Conservation (phyloP, 2,888 invertebrate species). For the Heteromyza rotundicornis region DNA sequence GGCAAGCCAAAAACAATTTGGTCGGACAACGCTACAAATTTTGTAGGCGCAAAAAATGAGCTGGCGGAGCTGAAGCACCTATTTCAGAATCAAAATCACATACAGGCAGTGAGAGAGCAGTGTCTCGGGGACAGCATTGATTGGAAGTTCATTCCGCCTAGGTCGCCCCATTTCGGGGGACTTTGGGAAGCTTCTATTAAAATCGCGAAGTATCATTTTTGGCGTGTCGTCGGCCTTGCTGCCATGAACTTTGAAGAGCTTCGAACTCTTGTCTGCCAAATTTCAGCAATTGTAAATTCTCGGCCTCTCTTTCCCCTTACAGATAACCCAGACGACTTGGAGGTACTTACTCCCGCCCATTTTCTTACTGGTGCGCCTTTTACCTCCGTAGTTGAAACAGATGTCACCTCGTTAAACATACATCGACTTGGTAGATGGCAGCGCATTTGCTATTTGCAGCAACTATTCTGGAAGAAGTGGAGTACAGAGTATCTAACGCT, state of each 20-base stretch:
- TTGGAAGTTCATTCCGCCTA: slow-evolving; percentile 21
- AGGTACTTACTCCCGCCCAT: neutral
- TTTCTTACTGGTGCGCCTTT: neutral
- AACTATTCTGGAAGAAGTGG: neutral
- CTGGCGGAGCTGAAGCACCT: slow-evolving; percentile 4
- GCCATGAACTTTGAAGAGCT: slow-evolving; percentile 8
- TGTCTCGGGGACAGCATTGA: slow-evolving; percentile 6
- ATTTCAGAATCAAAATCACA: slow-evolving; percentile 6
- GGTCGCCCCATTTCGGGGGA: slow-evolving; percentile 17
- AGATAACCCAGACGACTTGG: slow-evolving; percentile 9
- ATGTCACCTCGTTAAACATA: neutral
- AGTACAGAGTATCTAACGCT: neutral
- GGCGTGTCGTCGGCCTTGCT: neutral
- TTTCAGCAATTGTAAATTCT: slow-evolving; percentile 15
- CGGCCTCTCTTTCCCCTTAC: slow-evolving; percentile 9
- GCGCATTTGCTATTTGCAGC: neutral
- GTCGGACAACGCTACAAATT: slow-evolving; percentile 18
- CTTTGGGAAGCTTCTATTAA: slow-evolving; percentile 10
- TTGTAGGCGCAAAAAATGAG: slow-evolving; percentile 17
- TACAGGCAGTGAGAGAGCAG: neutral
- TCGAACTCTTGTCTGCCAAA: slow-evolving; percentile 15
- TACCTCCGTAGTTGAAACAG: neutral
- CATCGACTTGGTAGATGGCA: neutral
- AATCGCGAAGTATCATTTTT: slow-evolving; percentile 13
- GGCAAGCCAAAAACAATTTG: slow-evolving; percentile 5